Percentiles rank a stretch among this genome's conserved stretches.
These are phyloP conservation scores for Acanthaster planci DNA, from an alignment of 35 echinoderm and acorn worm genomes.

Conservation along the genomic window DNA sequence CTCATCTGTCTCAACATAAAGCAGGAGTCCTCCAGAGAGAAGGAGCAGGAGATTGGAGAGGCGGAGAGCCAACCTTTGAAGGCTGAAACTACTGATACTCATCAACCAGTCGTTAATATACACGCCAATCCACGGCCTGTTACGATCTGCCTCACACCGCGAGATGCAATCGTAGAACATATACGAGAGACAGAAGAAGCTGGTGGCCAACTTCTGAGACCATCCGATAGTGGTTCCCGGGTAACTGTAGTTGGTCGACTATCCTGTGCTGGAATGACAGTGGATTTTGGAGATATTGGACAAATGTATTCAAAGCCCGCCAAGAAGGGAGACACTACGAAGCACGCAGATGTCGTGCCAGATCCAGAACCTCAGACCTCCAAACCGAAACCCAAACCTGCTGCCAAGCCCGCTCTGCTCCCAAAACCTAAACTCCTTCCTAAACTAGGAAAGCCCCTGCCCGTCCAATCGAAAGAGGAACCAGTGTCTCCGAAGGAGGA, in stretches of 20 bases:
- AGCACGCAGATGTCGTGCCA: not conserved
- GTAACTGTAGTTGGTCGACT: slow-evolving; percentile 27
- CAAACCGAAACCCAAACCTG: slow-evolving; percentile 14
- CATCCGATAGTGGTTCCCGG: not conserved
- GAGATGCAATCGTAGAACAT: slow-evolving; percentile 39
- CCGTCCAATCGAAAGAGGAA: not conserved
- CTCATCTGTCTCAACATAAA: not conserved
- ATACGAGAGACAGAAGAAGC: slow-evolving; percentile 8
- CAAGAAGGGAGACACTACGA: not conserved
- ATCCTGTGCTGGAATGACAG: not conserved
- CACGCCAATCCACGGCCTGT: not conserved
- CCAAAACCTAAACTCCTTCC: slow-evolving; percentile 2
- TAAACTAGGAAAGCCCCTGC: not conserved
- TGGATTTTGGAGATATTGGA: not conserved
- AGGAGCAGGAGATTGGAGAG: not conserved
- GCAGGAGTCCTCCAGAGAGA: not conserved
- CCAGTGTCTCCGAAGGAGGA: not conserved
- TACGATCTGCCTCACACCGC: slow-evolving; percentile 28
- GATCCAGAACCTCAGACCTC: not conserved
- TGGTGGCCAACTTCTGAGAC: not conserved
- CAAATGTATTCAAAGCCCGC: slow-evolving; percentile 20
- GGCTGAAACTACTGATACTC: not conserved
- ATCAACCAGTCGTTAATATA: not conserved
- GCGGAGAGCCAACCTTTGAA: not conserved
- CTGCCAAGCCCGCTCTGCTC: not conserved